These are phyloP conservation scores for Scrobipalpa costella DNA, from an alignment of 2,888 invertebrate species.

Conservation along the genomic window DNA sequence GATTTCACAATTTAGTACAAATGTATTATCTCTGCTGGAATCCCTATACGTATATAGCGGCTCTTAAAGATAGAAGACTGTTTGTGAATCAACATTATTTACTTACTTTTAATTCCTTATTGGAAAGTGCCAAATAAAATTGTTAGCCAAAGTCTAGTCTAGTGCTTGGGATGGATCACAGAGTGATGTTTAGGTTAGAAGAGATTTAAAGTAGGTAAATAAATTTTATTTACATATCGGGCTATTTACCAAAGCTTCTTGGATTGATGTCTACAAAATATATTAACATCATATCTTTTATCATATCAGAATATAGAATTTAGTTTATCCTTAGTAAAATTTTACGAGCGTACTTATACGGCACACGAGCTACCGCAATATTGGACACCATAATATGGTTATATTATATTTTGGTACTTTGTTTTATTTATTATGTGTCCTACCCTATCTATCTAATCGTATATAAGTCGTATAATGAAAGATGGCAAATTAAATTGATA, in stretches of 20 bases:
- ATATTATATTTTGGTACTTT: neutral
- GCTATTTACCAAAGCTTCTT: conserved; percentile 17
- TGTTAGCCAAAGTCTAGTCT: conserved; percentile 39
- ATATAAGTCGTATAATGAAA: too few relatives aligned
- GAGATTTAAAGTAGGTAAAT: conserved; percentile 35
- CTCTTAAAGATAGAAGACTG: too few relatives aligned
- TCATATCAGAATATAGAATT: conserved; percentile 23
- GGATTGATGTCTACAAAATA: neutral
- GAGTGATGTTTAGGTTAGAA: conserved; percentile 39
- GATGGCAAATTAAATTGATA: too few relatives aligned
- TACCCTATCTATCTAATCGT: too few relatives aligned
- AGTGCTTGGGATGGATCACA: conserved; percentile 31
- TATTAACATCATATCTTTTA: conserved; percentile 30
- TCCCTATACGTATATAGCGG: too few relatives aligned
- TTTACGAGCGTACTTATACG: conserved; percentile 46
- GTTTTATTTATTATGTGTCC: too few relatives aligned
- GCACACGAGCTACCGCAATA: conserved; percentile 23
- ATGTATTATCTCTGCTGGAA: too few relatives aligned
- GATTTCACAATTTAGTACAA: too few relatives aligned
- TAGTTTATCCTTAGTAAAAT: conserved; percentile 44
- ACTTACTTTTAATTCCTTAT: neutral
- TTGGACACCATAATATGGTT: conserved; percentile 36
- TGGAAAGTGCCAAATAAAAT: conserved; percentile 56
- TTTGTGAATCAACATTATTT: too few relatives aligned
- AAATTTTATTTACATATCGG: conserved; percentile 51